Conservation (phyloP, 2,113 vertebrate species). For the Antechinus stuartii region DNA sequence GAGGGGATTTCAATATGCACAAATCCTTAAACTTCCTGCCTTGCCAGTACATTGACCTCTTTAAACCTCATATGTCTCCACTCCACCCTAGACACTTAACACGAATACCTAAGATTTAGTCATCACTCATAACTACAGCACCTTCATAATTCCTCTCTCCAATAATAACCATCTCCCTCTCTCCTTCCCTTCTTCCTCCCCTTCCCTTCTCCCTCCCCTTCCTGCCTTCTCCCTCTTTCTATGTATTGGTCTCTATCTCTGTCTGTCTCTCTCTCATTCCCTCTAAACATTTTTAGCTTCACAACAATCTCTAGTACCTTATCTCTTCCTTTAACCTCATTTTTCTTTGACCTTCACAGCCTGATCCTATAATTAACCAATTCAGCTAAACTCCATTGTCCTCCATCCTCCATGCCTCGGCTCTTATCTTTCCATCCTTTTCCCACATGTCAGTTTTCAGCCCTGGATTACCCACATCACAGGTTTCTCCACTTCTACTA, state of each 20-base stretch:
- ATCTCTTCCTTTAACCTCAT: not conserved
- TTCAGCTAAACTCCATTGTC: not conserved
- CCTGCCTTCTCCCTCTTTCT: no score
- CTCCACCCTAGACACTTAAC: not conserved
- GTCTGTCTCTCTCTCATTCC: not conserved
- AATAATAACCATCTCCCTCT: not conserved
- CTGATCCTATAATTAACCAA: not conserved
- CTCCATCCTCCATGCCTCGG: not conserved
- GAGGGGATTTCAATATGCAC: not conserved
- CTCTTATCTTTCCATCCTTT: not conserved
- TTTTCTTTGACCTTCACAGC: no score
- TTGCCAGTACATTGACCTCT: not conserved
- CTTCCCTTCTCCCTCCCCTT: no score
- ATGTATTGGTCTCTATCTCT: accelerated
- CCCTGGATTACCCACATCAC: no score
- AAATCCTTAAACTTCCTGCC: not conserved
- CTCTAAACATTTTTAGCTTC: not conserved
- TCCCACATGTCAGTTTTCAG: not conserved
- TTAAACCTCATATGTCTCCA: not conserved
- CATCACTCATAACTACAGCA: not conserved
- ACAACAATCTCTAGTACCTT: not conserved
- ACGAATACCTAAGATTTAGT: not conserved
- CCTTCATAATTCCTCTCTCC: not conserved
- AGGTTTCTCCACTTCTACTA: not conserved
- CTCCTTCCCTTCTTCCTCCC: no score